Evolutionary conservation across 2,113 vertebrate species (phyloP).

Genomic region (Opisthocomus hoazin): DNA sequence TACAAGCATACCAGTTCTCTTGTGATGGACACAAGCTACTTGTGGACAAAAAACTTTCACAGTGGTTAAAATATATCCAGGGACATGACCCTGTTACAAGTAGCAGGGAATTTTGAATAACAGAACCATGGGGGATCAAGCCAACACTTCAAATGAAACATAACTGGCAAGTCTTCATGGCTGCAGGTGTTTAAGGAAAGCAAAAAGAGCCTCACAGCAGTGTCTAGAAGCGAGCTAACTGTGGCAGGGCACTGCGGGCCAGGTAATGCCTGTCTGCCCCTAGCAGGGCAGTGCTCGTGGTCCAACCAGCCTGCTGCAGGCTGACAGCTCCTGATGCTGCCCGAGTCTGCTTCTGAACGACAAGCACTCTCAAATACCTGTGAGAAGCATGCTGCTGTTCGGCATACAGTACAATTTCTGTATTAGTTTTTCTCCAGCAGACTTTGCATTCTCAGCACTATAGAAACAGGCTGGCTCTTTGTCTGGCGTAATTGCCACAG

Average conservation of each 20-base stretch:
- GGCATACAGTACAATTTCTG: background rate
- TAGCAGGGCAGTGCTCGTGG: background rate
- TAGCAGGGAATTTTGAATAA: background rate
- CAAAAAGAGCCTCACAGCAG: background rate
- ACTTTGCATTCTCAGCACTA: background rate
- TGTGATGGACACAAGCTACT: background rate
- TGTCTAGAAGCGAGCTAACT: background rate
- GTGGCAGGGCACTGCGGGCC: background rate
- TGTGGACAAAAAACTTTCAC: background rate
- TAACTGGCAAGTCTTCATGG: background rate
- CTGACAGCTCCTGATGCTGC: conserved; percentile 11
- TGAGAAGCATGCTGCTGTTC: background rate
- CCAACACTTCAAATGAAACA: background rate
- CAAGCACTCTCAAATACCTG: accelerated
- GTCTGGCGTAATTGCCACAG: background rate
- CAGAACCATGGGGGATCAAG: background rate
- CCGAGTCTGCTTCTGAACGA: background rate
- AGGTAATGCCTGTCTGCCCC: background rate
- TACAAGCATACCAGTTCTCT: background rate
- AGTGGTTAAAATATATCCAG: background rate
- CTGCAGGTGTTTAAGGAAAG: background rate
- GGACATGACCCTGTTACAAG: background rate
- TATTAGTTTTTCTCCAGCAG: background rate
- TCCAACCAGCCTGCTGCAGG: background rate
- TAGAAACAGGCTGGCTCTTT: background rate